phyloP scores from a whole-genome alignment of 2,113 vertebrate species.

The Callorhinus ursinus region DNA sequence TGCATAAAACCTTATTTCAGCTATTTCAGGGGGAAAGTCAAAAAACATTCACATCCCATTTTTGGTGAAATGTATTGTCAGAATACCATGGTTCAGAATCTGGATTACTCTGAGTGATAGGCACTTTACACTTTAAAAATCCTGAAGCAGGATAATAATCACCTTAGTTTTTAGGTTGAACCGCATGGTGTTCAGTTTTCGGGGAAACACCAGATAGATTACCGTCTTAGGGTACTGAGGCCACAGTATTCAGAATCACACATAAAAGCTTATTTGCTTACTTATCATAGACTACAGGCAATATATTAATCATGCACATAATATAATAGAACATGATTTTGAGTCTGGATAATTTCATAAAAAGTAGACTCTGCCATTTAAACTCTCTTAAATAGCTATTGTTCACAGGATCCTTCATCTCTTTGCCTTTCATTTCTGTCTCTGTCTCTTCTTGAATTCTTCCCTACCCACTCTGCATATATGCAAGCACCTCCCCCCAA shows the following conservation, averaged over 20 bases:
- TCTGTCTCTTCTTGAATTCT: background rate
- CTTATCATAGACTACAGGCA: background rate
- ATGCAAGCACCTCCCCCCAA: background rate
- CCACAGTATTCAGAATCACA: background rate
- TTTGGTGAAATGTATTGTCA: conserved; percentile 4
- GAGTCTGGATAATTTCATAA: background rate
- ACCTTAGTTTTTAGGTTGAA: background rate
- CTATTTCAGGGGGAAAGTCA: background rate
- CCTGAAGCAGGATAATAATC: background rate
- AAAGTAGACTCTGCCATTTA: background rate
- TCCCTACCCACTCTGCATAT: no score
- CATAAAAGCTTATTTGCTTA: background rate
- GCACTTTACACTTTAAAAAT: background rate
- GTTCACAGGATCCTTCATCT: background rate
- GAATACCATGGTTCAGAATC: background rate
- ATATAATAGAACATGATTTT: background rate
- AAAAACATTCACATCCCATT: conserved; percentile 22
- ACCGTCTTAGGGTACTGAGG: background rate
- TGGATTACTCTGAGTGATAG: background rate
- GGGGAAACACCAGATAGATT: background rate
- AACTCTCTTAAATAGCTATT: background rate
- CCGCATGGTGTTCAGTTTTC: background rate
- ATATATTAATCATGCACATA: background rate
- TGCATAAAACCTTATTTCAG: conserved; percentile 34
- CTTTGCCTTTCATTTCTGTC: no score